These are phyloP conservation scores for Rhagoletis pomonella DNA, from an alignment of 1,140 invertebrate genomes.

Conservation along the genomic window DNA sequence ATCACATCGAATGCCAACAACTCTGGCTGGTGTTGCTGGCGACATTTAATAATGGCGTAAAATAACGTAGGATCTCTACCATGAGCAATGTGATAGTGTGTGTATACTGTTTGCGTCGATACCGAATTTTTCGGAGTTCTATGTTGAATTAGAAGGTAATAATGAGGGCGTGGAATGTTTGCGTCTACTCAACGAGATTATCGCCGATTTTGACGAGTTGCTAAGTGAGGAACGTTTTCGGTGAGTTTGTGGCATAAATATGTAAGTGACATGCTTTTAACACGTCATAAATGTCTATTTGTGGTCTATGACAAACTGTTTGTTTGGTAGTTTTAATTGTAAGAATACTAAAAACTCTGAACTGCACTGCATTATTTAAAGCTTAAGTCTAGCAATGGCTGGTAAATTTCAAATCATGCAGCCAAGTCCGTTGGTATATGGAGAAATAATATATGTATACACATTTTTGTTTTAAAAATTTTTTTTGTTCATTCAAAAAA, in stretches of 20 bases:
- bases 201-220: slow-evolving; percentile 96
- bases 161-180: slow-evolving; percentile 97
- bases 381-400: too few species aligned
- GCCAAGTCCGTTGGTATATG: too few species aligned
- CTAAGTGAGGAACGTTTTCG: slow-evolving; percentile 89
- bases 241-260: slow-evolving; percentile 58
- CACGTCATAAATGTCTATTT: neutral
- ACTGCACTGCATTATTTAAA: too few species aligned
- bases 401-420: too few species aligned
- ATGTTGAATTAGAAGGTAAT: slow-evolving; percentile 94
- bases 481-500: too few species aligned
- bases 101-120: slow-evolving; percentile 97
- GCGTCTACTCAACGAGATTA: slow-evolving; percentile 95
- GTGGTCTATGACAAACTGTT: neutral
- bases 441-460: too few species aligned
- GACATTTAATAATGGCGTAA: neutral
- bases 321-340: slow-evolving; percentile 2
- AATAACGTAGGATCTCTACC: slow-evolving; percentile 88
- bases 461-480: too few species aligned
- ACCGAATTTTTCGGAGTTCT: slow-evolving; percentile 98
- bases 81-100: slow-evolving; percentile 95
- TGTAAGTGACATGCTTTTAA: too few species aligned
- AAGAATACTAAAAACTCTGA: too few species aligned
- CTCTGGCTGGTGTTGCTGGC: neutral
- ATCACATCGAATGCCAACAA: neutral